These are phyloP conservation scores for Laticauda laticaudata DNA, from an alignment of 2,113 vertebrate genomes.

Conservation along the genomic window DNA sequence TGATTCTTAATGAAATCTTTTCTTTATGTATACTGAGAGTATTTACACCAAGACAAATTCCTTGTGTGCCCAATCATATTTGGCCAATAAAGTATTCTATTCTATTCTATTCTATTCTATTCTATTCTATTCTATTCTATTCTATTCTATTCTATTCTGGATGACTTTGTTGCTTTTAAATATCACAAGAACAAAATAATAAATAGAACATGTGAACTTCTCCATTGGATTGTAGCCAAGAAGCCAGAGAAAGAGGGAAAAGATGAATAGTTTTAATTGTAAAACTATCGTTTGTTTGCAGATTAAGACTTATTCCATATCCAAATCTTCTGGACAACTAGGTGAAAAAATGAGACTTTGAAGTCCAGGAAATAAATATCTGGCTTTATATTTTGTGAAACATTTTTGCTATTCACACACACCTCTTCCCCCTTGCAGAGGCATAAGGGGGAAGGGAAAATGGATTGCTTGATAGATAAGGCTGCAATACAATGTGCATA, in stretches of 20 bases:
- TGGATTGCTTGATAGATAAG: conserved; percentile 61
- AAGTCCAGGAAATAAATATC: conserved; percentile 66
- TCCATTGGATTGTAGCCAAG: conserved; percentile 70
- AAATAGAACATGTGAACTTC: conserved; percentile 67
- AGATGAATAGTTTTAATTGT: conserved; percentile 75
- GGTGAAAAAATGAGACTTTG: conserved; percentile 61
- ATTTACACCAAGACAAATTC: no score
- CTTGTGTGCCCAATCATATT: no score
- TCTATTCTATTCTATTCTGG: conserved; percentile 12
- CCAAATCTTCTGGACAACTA: conserved; percentile 66
- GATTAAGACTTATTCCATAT: conserved; percentile 73
- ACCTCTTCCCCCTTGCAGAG: conserved; percentile 38
- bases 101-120: no score
- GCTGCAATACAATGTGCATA: conserved; percentile 44
- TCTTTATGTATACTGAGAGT: no score
- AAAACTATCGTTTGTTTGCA: conserved; percentile 78
- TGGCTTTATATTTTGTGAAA: conserved; percentile 63
- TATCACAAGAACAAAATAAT: conserved; percentile 71
- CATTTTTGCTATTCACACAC: conserved; percentile 40
- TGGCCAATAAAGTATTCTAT: no score
- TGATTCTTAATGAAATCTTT: no score
- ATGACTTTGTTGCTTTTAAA: conserved; percentile 80
- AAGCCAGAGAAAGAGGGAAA: conserved; percentile 33
- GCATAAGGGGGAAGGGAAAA: conserved; percentile 18
- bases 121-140: no score